Evolutionary conservation across 2,113 vertebrate genomes (phyloP).

Genomic region (Brienomyrus longianalis): DNA sequence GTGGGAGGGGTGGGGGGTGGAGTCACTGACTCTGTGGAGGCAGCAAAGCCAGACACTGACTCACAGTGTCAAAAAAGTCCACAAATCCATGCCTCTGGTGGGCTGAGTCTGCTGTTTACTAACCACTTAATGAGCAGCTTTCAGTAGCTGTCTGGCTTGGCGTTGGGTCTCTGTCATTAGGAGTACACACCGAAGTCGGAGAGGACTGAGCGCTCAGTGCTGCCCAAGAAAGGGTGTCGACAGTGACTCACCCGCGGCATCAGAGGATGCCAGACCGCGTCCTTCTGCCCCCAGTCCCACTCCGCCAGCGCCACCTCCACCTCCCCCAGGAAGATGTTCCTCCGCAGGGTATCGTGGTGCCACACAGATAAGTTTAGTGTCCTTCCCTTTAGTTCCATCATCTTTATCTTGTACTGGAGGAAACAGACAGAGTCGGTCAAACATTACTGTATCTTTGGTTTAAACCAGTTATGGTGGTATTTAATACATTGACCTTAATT

Average conservation of each 20-base stretch:
- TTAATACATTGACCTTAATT: not conserved
- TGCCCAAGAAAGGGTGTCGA: not conserved
- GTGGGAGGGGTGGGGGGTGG: not conserved
- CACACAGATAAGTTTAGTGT: constrained; percentile 88
- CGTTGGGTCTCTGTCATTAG: not conserved
- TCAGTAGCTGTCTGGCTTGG: not conserved
- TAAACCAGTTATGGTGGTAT: not conserved
- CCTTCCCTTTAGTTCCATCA: constrained; percentile 69
- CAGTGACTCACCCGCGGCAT: constrained; percentile 72
- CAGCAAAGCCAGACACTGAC: not conserved
- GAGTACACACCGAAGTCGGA: not conserved
- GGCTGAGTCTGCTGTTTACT: not conserved
- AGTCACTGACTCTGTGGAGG: not conserved
- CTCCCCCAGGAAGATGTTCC: constrained; percentile 89
- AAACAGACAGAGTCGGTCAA: not conserved
- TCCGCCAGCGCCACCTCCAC: constrained; percentile 71
- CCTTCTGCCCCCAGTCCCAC: constrained; percentile 79
- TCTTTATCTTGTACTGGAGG: constrained; percentile 75
- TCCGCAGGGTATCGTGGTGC: constrained; percentile 78
- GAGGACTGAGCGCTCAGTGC: not conserved
- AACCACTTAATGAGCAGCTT: not conserved
- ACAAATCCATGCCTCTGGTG: not conserved
- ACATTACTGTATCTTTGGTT: not conserved
- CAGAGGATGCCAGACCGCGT: constrained; percentile 73
- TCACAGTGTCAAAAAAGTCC: not conserved